Evolutionary conservation across 2,888 invertebrate species (phyloP).

Genomic region (Baronia brevicornis): DNA sequence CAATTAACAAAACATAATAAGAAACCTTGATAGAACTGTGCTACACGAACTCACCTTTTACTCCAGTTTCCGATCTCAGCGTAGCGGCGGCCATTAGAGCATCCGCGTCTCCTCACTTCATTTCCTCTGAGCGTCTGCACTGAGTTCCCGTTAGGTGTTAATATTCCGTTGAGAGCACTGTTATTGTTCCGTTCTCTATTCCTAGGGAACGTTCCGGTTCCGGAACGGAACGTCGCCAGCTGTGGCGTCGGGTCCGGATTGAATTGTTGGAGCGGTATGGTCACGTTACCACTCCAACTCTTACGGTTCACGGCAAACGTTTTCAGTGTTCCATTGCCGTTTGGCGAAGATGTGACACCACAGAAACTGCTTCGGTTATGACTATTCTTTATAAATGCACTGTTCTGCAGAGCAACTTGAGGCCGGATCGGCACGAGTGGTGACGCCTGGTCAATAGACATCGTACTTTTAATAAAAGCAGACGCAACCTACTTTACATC

Average conservation of each 20-base stretch:
- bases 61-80: slow-evolving; percentile 77
- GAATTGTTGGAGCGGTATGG: slow-evolving; percentile 67
- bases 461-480: slow-evolving; percentile 54
- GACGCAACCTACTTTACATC: slow-evolving; percentile 44
- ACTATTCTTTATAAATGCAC: slow-evolving; percentile 70
- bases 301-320: slow-evolving; percentile 70
- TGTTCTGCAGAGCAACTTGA: slow-evolving; percentile 63
- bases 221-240: slow-evolving; percentile 66
- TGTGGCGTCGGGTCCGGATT: slow-evolving; percentile 58
- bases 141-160: slow-evolving; percentile 71
- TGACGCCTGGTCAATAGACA: slow-evolving; percentile 73
- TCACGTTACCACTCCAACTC: slow-evolving; percentile 73
- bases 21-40: slow-evolving; percentile 23
- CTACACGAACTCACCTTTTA: slow-evolving; percentile 59
- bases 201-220: slow-evolving; percentile 69
- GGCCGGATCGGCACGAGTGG: slow-evolving; percentile 72
- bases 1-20: slow-evolving; percentile 3
- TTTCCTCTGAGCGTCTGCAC: slow-evolving; percentile 68
- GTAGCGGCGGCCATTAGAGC: slow-evolving; percentile 71
- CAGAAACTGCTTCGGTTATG: slow-evolving; percentile 73
- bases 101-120: slow-evolving; percentile 71
- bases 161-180: slow-evolving; percentile 60
- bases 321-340: slow-evolving; percentile 65
- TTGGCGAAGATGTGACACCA: slow-evolving; percentile 64
- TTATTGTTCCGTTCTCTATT: slow-evolving; percentile 70